phyloP scores from a whole-genome alignment of 2,113 vertebrate species.

The Rhinoderma darwinii region DNA sequence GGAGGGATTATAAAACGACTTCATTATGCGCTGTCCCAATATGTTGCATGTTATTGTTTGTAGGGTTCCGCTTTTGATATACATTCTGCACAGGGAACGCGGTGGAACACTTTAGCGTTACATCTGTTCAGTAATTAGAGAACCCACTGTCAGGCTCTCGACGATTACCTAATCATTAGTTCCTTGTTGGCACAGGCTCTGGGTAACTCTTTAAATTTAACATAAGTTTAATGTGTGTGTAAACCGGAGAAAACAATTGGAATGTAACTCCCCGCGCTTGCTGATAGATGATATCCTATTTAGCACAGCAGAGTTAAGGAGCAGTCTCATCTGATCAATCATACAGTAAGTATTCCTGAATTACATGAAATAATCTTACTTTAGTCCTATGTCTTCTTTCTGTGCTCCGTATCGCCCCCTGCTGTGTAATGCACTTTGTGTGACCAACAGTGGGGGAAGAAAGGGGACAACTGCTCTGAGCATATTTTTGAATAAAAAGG shows the following conservation, averaged over 20 bases:
- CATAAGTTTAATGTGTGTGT: conserved; percentile 59
- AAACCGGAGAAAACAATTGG: neutral
- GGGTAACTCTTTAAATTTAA: neutral
- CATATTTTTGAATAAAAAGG: too few species aligned
- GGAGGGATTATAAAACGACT: conserved; percentile 36
- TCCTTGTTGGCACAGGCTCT: conserved; percentile 27
- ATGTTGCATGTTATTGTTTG: conserved; percentile 12
- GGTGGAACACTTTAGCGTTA: conserved; percentile 10
- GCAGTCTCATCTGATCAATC: neutral
- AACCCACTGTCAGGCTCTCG: neutral
- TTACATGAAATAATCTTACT: neutral
- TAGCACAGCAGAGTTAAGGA: neutral
- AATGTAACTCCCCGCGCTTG: neutral
- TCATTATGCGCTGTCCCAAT: conserved; percentile 48
- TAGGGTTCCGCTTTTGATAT: conserved; percentile 36
- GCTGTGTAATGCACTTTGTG: neutral
- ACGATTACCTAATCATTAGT: neutral
- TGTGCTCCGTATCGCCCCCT: neutral
- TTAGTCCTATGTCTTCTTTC: neutral
- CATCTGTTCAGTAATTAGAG: conserved; percentile 53
- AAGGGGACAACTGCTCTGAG: too few species aligned
- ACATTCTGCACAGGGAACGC: neutral
- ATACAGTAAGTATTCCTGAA: neutral
- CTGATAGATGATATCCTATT: neutral
- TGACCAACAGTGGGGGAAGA: too few species aligned